Evolutionary conservation across 2,797 vertebrate species (phyloP).

Genomic region (Pangasius sanitwongsei): DNA sequence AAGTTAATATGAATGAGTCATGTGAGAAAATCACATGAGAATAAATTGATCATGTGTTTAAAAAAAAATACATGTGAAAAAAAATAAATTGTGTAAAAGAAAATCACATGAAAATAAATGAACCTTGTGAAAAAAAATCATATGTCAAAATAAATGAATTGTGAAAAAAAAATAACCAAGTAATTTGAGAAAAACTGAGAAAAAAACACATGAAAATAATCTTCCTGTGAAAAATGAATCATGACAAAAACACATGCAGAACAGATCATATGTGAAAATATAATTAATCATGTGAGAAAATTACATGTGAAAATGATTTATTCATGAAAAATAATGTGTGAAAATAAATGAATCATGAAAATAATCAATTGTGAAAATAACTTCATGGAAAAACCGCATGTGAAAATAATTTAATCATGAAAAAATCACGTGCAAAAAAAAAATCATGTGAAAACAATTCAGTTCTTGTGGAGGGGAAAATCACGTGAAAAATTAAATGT

Average conservation of each 20-base stretch:
- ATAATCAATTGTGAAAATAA: background rate
- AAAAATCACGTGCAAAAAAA: background rate
- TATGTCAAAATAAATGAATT: background rate
- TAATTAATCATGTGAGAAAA: background rate
- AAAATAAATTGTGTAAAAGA: too few relatives aligned
- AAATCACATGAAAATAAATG: background rate
- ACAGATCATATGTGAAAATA: background rate
- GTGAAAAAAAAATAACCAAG: background rate
- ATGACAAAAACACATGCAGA: background rate
- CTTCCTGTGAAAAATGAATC: background rate
- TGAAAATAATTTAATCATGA: background rate
- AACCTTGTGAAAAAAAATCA: background rate
- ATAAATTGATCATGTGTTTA: background rate
- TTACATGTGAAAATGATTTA: background rate
- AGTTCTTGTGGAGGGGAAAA: background rate
- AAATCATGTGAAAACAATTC: background rate
- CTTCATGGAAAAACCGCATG: background rate
- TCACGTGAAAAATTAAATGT: background rate
- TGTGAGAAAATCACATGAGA: background rate
- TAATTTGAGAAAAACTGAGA: too few relatives aligned
- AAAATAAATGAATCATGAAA: background rate
- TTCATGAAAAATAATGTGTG: background rate
- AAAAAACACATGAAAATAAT: background rate
- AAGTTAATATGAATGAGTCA: background rate
- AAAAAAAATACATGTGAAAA: background rate